phyloP scores from a whole-genome alignment of 2,888 invertebrate species.

The Mellilla xanthometata region DNA sequence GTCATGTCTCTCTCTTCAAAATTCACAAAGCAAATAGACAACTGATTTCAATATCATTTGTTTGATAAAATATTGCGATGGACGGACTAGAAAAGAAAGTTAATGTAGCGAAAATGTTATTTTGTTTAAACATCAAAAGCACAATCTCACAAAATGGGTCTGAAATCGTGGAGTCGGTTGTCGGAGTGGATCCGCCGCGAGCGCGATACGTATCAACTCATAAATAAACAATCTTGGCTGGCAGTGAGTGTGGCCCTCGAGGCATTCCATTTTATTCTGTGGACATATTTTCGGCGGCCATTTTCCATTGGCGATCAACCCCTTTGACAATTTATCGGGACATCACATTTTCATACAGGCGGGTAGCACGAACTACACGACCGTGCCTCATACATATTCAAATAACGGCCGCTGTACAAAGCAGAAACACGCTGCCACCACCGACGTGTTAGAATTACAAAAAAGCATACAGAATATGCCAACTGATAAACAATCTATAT shows the following conservation, averaged over 20 bases:
- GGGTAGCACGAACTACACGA: conserved; percentile 60
- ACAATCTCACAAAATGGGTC: conserved; percentile 27
- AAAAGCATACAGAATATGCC: conserved; percentile 56
- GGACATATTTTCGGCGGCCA: conserved; percentile 61
- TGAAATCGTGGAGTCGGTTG: conserved; percentile 23
- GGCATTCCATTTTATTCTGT: conserved; percentile 54
- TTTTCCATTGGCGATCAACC: conserved; percentile 74
- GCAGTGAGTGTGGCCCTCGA: conserved; percentile 45
- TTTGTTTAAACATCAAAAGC: conserved; percentile 30
- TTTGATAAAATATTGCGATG: conserved; percentile 2
- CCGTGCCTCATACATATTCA: conserved; percentile 78
- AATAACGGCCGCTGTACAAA: conserved; percentile 69
- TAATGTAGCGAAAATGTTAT: conserved; percentile 11
- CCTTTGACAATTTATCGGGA: conserved; percentile 80
- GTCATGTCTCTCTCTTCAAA: conserved; percentile 11
- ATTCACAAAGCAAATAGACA: conserved; percentile 6
- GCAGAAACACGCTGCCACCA: conserved; percentile 65
- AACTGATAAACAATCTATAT: conserved; percentile 61
- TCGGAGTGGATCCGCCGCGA: conserved; percentile 27
- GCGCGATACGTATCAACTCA: conserved; percentile 34
- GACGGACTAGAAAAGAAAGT: conserved; percentile 3
- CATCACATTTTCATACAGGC: conserved; percentile 78
- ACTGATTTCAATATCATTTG: conserved; percentile 12
- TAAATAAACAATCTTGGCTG: conserved; percentile 54
- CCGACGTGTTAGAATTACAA: conserved; percentile 74